Evolutionary conservation across 2,113 vertebrate species (phyloP).

Genomic region (Pavo muticus): DNA sequence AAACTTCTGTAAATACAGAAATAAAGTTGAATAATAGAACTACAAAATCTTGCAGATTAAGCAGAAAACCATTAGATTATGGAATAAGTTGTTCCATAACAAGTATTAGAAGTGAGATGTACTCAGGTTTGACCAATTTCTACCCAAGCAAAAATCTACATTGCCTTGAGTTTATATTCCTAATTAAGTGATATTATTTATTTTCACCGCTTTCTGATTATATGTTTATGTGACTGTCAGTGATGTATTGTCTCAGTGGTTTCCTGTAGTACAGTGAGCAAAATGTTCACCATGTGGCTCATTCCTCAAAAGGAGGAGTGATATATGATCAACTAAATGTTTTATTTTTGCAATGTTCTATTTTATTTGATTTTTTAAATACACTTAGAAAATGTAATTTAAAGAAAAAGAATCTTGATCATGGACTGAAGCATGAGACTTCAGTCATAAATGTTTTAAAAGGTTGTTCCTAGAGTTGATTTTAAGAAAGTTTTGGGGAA

Average conservation of each 20-base stretch:
- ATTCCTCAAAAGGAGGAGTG: neutral
- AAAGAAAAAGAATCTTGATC: neutral
- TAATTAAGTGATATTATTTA: neutral
- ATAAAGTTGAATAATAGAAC: neutral
- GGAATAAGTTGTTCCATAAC: neutral
- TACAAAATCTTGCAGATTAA: neutral
- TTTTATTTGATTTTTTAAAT: neutral
- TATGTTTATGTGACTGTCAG: neutral
- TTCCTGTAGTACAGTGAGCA: neutral
- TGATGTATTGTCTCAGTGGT: neutral
- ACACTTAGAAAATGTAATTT: neutral
- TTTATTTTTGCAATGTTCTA: neutral
- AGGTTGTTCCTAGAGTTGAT: neutral
- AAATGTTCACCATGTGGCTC: neutral
- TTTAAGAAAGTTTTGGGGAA: neutral
- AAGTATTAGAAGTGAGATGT: neutral
- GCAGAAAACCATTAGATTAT: rapidly evolving
- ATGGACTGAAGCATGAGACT: neutral
- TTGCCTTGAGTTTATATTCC: neutral
- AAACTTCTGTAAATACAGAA: neutral
- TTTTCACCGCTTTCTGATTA: neutral
- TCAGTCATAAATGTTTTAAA: neutral
- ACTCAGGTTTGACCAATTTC: neutral
- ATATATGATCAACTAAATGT: neutral
- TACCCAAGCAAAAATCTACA: neutral